These are phyloP conservation scores for Bubo scandiacus DNA, from an alignment of 2,113 vertebrate genomes.

Conservation along the genomic window DNA sequence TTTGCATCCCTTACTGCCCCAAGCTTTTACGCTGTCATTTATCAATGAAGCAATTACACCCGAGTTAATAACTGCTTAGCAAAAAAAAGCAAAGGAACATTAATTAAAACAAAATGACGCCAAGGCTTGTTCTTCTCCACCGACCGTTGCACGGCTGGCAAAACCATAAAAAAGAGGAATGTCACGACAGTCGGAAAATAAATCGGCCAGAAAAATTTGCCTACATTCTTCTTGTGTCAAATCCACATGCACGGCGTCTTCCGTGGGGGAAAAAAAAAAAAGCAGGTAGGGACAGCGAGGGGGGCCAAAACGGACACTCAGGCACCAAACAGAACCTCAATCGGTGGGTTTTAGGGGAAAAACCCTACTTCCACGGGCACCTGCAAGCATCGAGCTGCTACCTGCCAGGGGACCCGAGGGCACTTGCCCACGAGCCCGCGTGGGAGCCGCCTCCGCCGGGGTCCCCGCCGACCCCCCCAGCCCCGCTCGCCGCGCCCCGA, in stretches of 20 bases:
- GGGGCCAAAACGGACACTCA: fast-evolving
- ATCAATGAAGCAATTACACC: constrained; percentile 14
- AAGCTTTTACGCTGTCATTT: background rate
- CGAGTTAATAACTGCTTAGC: constrained; percentile 16
- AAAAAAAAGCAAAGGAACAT: background rate
- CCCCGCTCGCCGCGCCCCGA: background rate
- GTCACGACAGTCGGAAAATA: background rate
- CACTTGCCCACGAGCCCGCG: background rate
- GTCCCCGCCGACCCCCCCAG: background rate
- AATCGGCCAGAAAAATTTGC: background rate
- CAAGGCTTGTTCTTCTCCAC: background rate
- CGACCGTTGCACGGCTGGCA: background rate
- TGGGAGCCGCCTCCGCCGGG: background rate
- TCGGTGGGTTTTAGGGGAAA: fast-evolving
- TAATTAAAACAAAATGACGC: background rate
- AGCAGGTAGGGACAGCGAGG: background rate
- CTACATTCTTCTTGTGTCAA: background rate
- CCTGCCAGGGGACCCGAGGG: background rate
- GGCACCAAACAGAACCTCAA: fast-evolving
- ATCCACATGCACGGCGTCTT: background rate
- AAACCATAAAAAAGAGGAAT: constrained; percentile 10
- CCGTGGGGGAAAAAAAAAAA: background rate
- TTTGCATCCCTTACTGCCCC: background rate
- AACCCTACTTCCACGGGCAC: fast-evolving
- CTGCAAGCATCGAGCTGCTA: background rate